Base-by-base conservation (phyloP, 2,113 vertebrate genomes). In the Diphyllodes magnificus region DNA sequence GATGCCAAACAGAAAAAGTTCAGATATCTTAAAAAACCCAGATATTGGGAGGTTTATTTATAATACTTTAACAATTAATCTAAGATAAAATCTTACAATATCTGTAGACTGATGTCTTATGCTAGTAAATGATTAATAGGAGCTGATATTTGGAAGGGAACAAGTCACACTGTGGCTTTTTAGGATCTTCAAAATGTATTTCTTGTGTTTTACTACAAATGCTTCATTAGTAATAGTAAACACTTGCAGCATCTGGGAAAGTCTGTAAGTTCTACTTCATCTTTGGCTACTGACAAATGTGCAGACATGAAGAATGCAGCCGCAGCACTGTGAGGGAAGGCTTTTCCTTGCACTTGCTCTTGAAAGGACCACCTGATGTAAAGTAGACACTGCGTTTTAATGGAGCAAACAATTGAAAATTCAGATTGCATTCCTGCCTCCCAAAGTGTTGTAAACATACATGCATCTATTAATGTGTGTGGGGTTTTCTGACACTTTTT, bases 241-340 rank as follows among this genome's bases (percentile, higher is more conserved):
- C 10, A 33, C 0, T 0, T 59, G 20, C 1, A 0, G 15, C 30
- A 35, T 69, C 25, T 71, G 50, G 23, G 42, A 31, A 90, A 79
- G 31, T 49, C 33, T 68, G 10, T 22, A 70, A 60, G 24, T 77
- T 84, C n/a, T 86, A 24, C 10, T 70, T 2, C 33, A 16, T 25
- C 35, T 83, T 73, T 63, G 54, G 35, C 40, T 71, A 19, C 31
- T 42, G 81, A 92, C 92, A 50, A 87, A 82, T 49, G 37, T 60
- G 13, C 37, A 84, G 60, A 25, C 0, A 0, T 57, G 69, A 92
- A 64, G 61, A 93, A 68, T 30, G 53, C 10, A 82, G 33, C 15
- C 3, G 10, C 27, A 47, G 25, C 6, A 45, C 30, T 68, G 15
- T 15, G 10, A 82, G 45, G 40, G 31, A 82, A 68, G 40, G 21